Conservation (phyloP, 2,888 invertebrate genomes). For the Azorinus chamasolen region DNA sequence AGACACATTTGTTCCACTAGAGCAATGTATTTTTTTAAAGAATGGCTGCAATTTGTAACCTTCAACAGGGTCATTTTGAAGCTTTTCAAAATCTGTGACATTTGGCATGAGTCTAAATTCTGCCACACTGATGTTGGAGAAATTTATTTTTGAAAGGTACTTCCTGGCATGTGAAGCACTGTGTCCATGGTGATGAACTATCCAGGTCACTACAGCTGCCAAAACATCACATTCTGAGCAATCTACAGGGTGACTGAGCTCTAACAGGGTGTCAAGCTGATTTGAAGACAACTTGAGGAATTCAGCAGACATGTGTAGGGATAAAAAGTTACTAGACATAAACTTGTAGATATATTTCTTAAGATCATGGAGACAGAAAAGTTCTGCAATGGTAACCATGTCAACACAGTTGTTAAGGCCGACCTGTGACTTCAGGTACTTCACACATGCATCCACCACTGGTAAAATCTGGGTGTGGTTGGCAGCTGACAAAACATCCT, state of each 20-base stretch:
- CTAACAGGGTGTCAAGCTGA: conserved; percentile 89
- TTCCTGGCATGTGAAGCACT: conserved; percentile 86
- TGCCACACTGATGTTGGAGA: conserved; percentile 84
- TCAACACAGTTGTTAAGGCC: conserved; percentile 92
- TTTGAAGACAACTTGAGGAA: conserved; percentile 89
- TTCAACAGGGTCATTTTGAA: conserved; percentile 37
- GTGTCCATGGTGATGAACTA: conserved; percentile 86
- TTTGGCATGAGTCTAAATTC: conserved; percentile 60
- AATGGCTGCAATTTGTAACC: conserved; percentile 20
- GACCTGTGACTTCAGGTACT: conserved; percentile 90
- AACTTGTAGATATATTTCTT: conserved; percentile 89
- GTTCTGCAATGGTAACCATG: conserved; percentile 90
- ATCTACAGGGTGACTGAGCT: conserved; percentile 91
- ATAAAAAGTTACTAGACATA: conserved; percentile 89
- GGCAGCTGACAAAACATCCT: conserved; percentile 91
- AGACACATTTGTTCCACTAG: conserved; percentile 27
- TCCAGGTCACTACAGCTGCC: conserved; percentile 89
- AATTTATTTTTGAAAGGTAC: conserved; percentile 87
- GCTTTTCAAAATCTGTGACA: conserved; percentile 44
- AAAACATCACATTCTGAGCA: conserved; percentile 90
- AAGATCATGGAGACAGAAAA: conserved; percentile 89
- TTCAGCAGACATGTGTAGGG: conserved; percentile 89
- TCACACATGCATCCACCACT: conserved; percentile 90
- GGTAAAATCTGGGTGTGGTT: conserved; percentile 90
- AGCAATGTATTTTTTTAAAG: not conserved